A percentile compares a stretch with the other conserved stretches of the same genome.
Evolutionary conservation across 2,888 invertebrate species (phyloP).

Genomic region (Dasysyrphus tricinctus): DNA sequence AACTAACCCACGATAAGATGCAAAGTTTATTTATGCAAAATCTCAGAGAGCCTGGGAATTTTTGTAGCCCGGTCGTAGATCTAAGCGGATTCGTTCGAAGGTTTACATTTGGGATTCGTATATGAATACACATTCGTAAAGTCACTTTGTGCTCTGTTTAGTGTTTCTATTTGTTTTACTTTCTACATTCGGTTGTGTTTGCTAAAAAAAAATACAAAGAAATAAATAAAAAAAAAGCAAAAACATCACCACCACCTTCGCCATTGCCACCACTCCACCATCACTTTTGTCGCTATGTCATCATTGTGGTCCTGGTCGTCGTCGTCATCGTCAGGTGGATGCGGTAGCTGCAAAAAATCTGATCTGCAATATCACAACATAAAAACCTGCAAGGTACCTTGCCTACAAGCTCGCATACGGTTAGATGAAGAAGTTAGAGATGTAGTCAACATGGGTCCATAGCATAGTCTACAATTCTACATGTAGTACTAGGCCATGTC

Average conservation of each 20-base stretch:
- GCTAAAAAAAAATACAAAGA: slow-evolving; percentile 18
- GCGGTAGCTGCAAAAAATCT: slow-evolving; percentile 27
- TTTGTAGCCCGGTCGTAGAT: slow-evolving; percentile 62
- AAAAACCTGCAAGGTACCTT: slow-evolving; percentile 7
- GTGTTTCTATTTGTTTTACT: slow-evolving; percentile 52
- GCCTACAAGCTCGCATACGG: not conserved
- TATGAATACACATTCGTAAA: slow-evolving; percentile 35
- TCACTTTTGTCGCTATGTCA: not conserved
- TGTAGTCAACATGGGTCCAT: slow-evolving; percentile 23
- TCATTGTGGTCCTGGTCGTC: slow-evolving; percentile 1
- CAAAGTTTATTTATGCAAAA: slow-evolving; percentile 71
- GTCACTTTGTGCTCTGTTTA: slow-evolving; percentile 40
- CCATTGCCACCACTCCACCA: slow-evolving; percentile 7
- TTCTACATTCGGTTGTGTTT: slow-evolving; percentile 45
- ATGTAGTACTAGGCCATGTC: slow-evolving; percentile 28
- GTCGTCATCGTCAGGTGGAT: slow-evolving; percentile 38
- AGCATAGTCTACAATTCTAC: slow-evolving; percentile 8
- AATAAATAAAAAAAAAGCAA: not conserved
- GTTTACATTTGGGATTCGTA: slow-evolving; percentile 55
- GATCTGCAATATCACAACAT: slow-evolving; percentile 10
- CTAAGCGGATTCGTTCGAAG: slow-evolving; percentile 57
- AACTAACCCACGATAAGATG: slow-evolving; percentile 43
- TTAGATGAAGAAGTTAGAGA: slow-evolving; percentile 37
- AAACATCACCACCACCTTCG: slow-evolving; percentile 18
- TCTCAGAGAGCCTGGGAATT: slow-evolving; percentile 68